Percentiles rank a stretch among this genome's conserved stretches.
Conservation (phyloP, 2,888 invertebrate genomes). For the Eubasilissa splendida region DNA sequence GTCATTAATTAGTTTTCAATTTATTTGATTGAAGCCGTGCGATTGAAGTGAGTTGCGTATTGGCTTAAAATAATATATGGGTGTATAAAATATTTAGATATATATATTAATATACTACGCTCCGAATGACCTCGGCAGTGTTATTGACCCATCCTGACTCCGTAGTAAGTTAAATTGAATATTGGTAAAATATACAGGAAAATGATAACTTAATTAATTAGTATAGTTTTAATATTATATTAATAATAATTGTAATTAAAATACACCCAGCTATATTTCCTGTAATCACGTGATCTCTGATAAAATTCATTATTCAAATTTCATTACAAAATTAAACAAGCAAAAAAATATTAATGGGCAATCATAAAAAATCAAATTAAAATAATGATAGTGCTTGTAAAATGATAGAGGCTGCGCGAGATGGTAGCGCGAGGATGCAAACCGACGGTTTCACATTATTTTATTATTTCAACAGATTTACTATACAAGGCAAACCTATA, state of each 20-base stretch:
- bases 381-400: slow-evolving; percentile 57
- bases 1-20: too few relatives aligned
- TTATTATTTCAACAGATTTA: too few relatives aligned
- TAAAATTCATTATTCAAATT: slow-evolving; percentile 55
- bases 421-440: slow-evolving; percentile 42
- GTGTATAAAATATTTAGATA: too few relatives aligned
- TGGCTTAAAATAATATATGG: too few relatives aligned
- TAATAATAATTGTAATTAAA: not conserved
- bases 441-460: not conserved
- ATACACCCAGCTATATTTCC: slow-evolving; percentile 7
- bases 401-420: slow-evolving; percentile 29
- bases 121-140: too few relatives aligned
- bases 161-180: not conserved
- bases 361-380: slow-evolving; percentile 58
- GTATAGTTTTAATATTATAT: too few relatives aligned
- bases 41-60: too few relatives aligned
- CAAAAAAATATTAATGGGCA: slow-evolving; percentile 54
- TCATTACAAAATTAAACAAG: slow-evolving; percentile 53
- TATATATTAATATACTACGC: too few relatives aligned
- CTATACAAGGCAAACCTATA: too few relatives aligned
- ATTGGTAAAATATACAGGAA: not conserved
- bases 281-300: slow-evolving; percentile 29
- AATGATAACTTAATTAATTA: not conserved
- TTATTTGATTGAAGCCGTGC: too few relatives aligned
- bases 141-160: not conserved